Percentiles rank a stretch among this genome's conserved stretches.
Conservation (phyloP, 30 jellyfish, hydroid and myxozoan species). For the Catostylus mosaicus region DNA sequence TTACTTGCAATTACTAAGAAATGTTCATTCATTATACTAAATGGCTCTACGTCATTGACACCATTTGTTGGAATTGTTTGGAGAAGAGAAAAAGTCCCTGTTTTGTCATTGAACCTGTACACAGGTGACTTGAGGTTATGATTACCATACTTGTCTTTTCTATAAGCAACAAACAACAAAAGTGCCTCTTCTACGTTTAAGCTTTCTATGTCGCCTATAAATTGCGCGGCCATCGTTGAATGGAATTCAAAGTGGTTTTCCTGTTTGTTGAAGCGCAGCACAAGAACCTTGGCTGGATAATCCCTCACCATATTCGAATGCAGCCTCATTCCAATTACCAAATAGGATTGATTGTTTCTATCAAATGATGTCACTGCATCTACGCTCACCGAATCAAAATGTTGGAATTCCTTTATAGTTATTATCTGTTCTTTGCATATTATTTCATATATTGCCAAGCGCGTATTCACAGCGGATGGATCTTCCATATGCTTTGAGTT, state of each 20-base stretch:
- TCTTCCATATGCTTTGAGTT: slow-evolving; percentile 16
- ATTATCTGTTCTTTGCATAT: not conserved
- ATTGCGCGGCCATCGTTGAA: slow-evolving; percentile 55
- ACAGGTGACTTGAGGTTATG: slow-evolving; percentile 54
- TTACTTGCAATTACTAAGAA: slow-evolving; percentile 76
- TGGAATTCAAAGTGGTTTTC: slow-evolving; percentile 52
- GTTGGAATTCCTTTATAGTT: slow-evolving; percentile 38
- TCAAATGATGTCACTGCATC: slow-evolving; percentile 65
- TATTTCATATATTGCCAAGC: slow-evolving; percentile 53
- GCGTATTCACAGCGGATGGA: not conserved
- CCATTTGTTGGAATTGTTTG: slow-evolving; percentile 82
- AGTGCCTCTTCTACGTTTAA: slow-evolving; percentile 7
- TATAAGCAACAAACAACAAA: slow-evolving; percentile 63
- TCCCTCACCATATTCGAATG: slow-evolving; percentile 1
- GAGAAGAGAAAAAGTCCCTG: slow-evolving; percentile 12
- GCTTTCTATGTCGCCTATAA: slow-evolving; percentile 74
- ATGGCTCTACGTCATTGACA: slow-evolving; percentile 72
- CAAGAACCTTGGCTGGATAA: slow-evolving; percentile 57
- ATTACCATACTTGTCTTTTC: slow-evolving; percentile 37
- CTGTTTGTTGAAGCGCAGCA: slow-evolving; percentile 40
- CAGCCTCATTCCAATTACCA: slow-evolving; percentile 64
- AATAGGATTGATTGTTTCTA: slow-evolving; percentile 45
- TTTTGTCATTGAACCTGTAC: slow-evolving; percentile 45
- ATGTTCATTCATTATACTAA: slow-evolving; percentile 29
- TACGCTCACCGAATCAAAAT: slow-evolving; percentile 24